These are phyloP conservation scores for Astatotilapia flaviijosephi DNA, from an alignment of 2,113 vertebrate genomes.

Conservation along the genomic window DNA sequence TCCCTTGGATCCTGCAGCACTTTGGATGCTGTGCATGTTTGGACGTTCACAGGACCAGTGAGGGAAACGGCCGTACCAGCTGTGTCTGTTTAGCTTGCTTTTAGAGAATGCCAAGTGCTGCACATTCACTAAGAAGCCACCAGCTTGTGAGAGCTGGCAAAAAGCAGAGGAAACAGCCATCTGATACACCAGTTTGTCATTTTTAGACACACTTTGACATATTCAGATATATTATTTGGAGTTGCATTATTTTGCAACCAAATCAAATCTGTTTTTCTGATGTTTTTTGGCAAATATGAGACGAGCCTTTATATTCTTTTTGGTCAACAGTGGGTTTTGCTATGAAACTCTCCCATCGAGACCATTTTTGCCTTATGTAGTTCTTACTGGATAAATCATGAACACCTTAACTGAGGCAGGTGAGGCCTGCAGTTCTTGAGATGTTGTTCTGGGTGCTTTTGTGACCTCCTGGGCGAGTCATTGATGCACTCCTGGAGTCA, in stretches of 20 bases:
- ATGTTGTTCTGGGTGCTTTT: not conserved
- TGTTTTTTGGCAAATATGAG: not conserved
- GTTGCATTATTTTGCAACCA: not conserved
- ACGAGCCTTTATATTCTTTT: not conserved
- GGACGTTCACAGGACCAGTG: not conserved
- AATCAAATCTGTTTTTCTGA: not conserved
- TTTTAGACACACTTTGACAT: not conserved
- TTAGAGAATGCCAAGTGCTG: not conserved
- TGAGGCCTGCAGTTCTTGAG: not conserved
- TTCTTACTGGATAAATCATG: not conserved
- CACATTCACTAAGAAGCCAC: not conserved
- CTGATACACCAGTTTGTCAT: not conserved
- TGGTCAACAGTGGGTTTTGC: not conserved
- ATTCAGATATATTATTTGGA: not conserved
- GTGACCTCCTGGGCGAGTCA: not conserved
- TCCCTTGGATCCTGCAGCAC: not conserved
- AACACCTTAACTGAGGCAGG: not conserved
- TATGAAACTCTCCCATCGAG: not conserved
- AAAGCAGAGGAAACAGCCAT: not conserved
- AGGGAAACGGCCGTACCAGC: not conserved
- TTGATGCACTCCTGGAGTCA: not conserved
- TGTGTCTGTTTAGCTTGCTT: not conserved
- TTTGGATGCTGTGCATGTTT: not conserved
- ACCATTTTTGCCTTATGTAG: not conserved
- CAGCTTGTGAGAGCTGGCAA: not conserved